Conservation (phyloP, 2,888 invertebrate genomes). For the Coelinius sp. region DNA sequence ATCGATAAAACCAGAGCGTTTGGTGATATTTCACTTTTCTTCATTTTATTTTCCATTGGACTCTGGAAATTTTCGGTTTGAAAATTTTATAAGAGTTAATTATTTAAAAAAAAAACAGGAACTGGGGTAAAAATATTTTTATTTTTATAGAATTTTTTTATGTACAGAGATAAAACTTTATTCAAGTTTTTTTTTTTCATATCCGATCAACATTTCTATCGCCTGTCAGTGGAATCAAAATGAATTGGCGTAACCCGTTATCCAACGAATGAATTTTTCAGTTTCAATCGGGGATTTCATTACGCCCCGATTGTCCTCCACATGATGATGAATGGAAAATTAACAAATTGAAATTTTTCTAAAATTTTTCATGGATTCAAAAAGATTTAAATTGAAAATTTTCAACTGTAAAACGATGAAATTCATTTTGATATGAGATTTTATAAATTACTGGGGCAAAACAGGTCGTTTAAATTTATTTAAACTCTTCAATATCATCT, state of each 20-base stretch:
- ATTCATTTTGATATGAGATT: too few relatives aligned
- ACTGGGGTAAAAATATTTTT: neutral
- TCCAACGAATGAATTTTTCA: neutral
- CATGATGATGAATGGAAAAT: too few relatives aligned
- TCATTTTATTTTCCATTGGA: neutral
- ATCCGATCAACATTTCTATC: neutral
- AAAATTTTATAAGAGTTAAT: too few relatives aligned
- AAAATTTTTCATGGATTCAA: too few relatives aligned
- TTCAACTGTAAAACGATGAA: too few relatives aligned
- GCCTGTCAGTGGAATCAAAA: neutral
- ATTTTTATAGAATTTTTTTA: neutral
- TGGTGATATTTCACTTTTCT: conserved; percentile 1
- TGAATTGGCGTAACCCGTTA: neutral
- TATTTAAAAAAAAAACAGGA: too few relatives aligned
- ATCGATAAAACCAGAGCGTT: neutral
- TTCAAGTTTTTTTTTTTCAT: neutral
- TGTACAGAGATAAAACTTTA: neutral
- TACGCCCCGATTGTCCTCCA: neutral
- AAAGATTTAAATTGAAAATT: too few relatives aligned
- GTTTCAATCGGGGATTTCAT: neutral
- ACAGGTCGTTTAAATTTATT: neutral
- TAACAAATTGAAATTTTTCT: too few relatives aligned
- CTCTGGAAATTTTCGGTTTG: neutral
- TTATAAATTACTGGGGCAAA: too few relatives aligned
- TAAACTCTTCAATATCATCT: too few relatives aligned